Conservation (phyloP, 2,888 invertebrate species). For the Sesamia inferens region DNA sequence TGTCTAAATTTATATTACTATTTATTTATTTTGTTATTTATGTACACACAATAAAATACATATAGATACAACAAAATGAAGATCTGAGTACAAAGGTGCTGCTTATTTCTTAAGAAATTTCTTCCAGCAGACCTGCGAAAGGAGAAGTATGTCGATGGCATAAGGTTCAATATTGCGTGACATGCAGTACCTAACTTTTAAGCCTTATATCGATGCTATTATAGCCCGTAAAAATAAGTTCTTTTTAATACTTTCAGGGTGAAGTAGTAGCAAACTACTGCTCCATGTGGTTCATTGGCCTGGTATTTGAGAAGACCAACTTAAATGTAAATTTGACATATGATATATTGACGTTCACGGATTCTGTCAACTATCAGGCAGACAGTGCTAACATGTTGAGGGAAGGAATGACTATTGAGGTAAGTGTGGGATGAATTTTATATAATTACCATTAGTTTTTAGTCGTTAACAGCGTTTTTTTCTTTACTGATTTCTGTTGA, state of each 20-base stretch:
- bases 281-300: slow-evolving; percentile 99
- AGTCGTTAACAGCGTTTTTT: background rate
- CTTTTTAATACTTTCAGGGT: slow-evolving; percentile 72
- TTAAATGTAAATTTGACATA: slow-evolving; percentile 97
- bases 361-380: slow-evolving; percentile 95
- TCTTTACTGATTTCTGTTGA: too few relatives aligned
- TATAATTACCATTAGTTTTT: background rate
- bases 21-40: too few relatives aligned
- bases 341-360: slow-evolving; percentile 97
- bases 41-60: too few relatives aligned
- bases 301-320: slow-evolving; percentile 96
- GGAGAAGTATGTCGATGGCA: too few relatives aligned
- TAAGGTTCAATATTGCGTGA: too few relatives aligned
- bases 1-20: background rate
- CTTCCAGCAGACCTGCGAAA: too few relatives aligned
- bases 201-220: too few relatives aligned
- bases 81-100: too few relatives aligned
- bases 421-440: slow-evolving; percentile 46
- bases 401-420: slow-evolving; percentile 93
- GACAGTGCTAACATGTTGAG: slow-evolving; percentile 92
- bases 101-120: too few relatives aligned
- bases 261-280: slow-evolving; percentile 90
- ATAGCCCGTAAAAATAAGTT: background rate
- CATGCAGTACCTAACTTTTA: too few relatives aligned
- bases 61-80: too few relatives aligned